Base-by-base conservation (phyloP, 2,797 vertebrate genomes). In the Scolopax bukidnonensis region DNA sequence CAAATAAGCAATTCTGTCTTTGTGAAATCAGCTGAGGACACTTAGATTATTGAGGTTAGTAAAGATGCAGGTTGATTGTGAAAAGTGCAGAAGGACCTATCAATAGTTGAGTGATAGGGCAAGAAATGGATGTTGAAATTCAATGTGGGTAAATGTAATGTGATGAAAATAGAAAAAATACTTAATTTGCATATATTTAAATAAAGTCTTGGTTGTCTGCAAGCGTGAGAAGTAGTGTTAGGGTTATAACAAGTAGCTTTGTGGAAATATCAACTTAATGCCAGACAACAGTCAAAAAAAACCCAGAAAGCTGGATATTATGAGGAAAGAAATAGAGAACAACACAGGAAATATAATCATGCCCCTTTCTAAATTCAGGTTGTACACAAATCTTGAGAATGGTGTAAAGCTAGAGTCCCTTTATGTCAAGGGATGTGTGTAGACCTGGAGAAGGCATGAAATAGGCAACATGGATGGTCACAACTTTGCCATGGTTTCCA, bases 401-500 rank as follows among this genome's bases (percentile, higher is more conserved):
- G 12, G 16, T 20, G 9, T 70, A 50, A 45, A 43, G 8, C 47
- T 19, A 20, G 36, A 47, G n/a, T 23, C 25, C 6, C 25, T 28
- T 56, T 45, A 12, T 27, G 16, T 59, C 36, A 32, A 47, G 8
- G n/a, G 12, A 17, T 4, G 3, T 14, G 27, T n/a, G 30, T 5
- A 28, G 61, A 24, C 16, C 56, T 80, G 67, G 33, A 82, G 63
- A 61, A 84, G 54, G 41, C 30, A 32, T 11, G 60, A 50, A 27
- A 41, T 15, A 0, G 7, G 23, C 59, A 53, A 9, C 25, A 6
- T 3, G 41, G 21, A 12, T 17, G n/a, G 9, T 64, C 50, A 36
- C 32, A 53, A 24, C 25, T 68, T 77, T 38, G 4, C 60, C 41
- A 21, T 7, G 56, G 11, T n/a, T 86, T 70, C 30, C 25, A 32